phyloP scores from a whole-genome alignment of 1,140 invertebrate species.

The Myzus persicae region DNA sequence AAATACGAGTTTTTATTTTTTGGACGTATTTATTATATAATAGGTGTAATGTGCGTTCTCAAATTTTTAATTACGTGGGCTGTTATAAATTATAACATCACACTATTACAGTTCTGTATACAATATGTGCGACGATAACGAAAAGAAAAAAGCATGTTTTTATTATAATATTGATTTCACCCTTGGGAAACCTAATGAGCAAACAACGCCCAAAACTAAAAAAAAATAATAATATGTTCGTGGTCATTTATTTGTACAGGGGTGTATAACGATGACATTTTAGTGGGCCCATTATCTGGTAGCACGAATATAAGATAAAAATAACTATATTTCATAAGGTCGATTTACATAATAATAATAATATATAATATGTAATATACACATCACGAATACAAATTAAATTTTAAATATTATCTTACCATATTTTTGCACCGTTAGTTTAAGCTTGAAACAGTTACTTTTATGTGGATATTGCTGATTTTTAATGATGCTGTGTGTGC shows the following conservation, averaged over 20 bases:
- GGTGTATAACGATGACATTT: conserved; percentile 19
- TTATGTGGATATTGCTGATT: background rate
- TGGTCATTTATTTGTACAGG: background rate
- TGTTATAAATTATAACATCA: background rate
- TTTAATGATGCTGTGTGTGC: background rate
- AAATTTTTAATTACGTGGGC: background rate
- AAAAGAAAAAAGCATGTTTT: background rate
- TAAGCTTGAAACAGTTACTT: background rate
- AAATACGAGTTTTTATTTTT: background rate
- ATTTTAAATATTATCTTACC: background rate
- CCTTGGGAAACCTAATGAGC: background rate
- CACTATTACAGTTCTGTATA: background rate
- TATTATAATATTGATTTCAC: conserved; percentile 27
- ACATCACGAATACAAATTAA: conserved; percentile 2
- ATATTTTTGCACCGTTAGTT: background rate
- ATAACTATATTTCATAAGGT: conserved; percentile 3
- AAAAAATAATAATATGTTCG: background rate
- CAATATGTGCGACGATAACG: background rate
- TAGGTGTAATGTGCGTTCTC: background rate
- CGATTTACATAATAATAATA: background rate
- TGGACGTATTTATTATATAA: background rate
- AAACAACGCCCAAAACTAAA: conserved; percentile 40
- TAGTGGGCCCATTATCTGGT: background rate
- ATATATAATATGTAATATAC: background rate
- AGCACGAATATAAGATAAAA: conserved; percentile 13